These are phyloP conservation scores for Oryzias woworae DNA, from an alignment of 2,113 vertebrate genomes.

Conservation along the genomic window DNA sequence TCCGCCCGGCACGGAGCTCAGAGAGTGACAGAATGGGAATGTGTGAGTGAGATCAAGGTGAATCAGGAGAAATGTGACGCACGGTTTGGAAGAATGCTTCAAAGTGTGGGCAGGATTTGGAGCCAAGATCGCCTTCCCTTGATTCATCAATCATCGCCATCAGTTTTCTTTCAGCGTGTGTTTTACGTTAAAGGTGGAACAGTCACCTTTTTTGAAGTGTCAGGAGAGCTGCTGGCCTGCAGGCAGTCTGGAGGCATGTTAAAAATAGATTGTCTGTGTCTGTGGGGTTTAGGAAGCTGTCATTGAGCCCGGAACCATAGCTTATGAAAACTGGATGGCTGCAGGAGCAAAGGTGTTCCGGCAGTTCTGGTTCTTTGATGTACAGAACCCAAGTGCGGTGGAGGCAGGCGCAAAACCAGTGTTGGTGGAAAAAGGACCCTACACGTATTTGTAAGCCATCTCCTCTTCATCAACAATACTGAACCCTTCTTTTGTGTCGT, in stretches of 20 bases:
- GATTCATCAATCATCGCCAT: constrained; percentile 1
- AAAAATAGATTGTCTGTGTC: constrained; percentile 63
- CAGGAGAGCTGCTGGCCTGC: constrained; percentile 52
- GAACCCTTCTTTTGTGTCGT: neutral
- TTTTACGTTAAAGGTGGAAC: neutral
- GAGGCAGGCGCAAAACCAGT: constrained; percentile 69
- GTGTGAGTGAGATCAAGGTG: constrained; percentile 62
- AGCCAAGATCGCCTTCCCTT: constrained; percentile 13
- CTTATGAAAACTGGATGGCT: constrained; percentile 85
- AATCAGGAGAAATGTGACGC: constrained; percentile 46
- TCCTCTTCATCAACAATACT: neutral
- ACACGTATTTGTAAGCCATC: constrained; percentile 85
- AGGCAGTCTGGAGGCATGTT: constrained; percentile 51
- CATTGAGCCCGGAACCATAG: constrained; percentile 85
- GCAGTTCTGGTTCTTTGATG: constrained; percentile 91
- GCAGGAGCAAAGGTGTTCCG: constrained; percentile 82
- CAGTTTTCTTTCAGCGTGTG: neutral
- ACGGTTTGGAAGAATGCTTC: constrained; percentile 18
- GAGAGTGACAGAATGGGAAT: constrained; percentile 18
- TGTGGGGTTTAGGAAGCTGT: constrained; percentile 81
- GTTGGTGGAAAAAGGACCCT: constrained; percentile 87
- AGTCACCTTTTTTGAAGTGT: constrained; percentile 33
- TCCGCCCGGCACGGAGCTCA: constrained; percentile 16
- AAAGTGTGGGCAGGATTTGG: constrained; percentile 28
- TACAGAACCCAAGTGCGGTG: constrained; percentile 83